Evolutionary conservation across 2,113 vertebrate genomes (phyloP).

Genomic region (Charina bottae): DNA sequence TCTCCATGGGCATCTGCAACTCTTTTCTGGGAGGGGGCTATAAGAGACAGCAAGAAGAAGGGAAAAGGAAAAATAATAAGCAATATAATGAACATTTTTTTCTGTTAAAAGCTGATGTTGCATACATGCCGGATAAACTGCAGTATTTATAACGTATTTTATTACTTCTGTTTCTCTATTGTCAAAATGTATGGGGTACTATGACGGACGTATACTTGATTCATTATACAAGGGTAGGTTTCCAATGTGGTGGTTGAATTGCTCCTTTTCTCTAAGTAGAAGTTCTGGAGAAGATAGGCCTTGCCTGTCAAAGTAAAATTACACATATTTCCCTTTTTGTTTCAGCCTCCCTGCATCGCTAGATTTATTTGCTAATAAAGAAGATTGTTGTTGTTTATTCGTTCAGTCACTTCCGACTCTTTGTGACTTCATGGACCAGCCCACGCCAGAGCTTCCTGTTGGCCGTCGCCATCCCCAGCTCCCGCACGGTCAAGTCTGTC

Average conservation of each 20-base stretch:
- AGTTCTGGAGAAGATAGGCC: neutral
- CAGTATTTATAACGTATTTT: neutral
- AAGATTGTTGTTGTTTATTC: no score
- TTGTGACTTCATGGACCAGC: no score
- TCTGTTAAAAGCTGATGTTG: neutral
- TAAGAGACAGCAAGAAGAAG: neutral
- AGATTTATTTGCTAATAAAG: constrained; percentile 24
- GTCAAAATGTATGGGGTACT: neutral
- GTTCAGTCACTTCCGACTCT: no score
- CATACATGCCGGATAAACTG: neutral
- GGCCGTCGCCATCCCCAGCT: no score
- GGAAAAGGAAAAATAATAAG: neutral
- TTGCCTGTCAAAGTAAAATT: neutral
- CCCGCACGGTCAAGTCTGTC: no score
- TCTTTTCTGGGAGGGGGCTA: neutral
- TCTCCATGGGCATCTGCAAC: neutral
- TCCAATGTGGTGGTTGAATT: neutral
- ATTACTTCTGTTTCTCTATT: neutral
- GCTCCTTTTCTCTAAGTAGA: neutral
- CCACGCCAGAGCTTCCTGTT: no score
- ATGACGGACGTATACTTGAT: neutral
- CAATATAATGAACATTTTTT: neutral
- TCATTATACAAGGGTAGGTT: neutral
- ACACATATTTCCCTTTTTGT: neutral
- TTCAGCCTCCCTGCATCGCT: neutral